Evolutionary conservation across 1,140 invertebrate species (phyloP), one percentile per base, ranked within the genome.

Genomic region (Pogonognathellus flavescens): DNA sequence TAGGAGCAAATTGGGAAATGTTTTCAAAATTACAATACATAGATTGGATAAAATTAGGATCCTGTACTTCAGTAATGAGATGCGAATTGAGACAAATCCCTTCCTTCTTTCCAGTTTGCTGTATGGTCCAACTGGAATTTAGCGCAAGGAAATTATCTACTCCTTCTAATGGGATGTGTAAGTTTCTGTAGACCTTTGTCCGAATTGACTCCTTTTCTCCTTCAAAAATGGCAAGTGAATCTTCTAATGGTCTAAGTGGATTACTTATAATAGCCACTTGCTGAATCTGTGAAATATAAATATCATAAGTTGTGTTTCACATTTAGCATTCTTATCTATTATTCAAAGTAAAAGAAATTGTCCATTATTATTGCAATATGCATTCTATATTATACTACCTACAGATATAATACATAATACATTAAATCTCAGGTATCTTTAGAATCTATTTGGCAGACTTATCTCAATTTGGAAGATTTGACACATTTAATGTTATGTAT

Each of bases 161-260:
- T 13, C 20, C 10, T 5, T 53, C n/a, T 0, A 84, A 41, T 22
- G 22, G 25, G 10, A 60, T 22, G 18, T 84, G 83, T 16, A 72
- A 76, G 16, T 86, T 80, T 83, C 85, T 82, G 62, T 66, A 86
- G 50, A 82, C 57, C 76, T 86, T 86, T n/a, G 62, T 70, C 1
- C 53, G 55, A 0, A 86, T 16, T 10, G 80, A 57, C 18, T 82
- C 62, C 52, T 82, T 18, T 0, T 82, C 60, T 41, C 81, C 85
- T 10, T 86, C 62, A 76, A 86, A 86, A 14, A 80, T n/a, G 13
- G 85, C 80, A 0, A 86, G 50, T 3, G 60, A 18, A 16, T 81
- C 62, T 20, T 80, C 85, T 14, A 70, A 76, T 2, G 80, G 80
- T 14, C 85, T 20, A 1, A 80, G 49, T 5, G 85, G 85, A 31